Evolutionary conservation across 1,140 invertebrate genomes (phyloP), one percentile per base, ranked within the genome.

Genomic region (Heterodera schachtii): DNA sequence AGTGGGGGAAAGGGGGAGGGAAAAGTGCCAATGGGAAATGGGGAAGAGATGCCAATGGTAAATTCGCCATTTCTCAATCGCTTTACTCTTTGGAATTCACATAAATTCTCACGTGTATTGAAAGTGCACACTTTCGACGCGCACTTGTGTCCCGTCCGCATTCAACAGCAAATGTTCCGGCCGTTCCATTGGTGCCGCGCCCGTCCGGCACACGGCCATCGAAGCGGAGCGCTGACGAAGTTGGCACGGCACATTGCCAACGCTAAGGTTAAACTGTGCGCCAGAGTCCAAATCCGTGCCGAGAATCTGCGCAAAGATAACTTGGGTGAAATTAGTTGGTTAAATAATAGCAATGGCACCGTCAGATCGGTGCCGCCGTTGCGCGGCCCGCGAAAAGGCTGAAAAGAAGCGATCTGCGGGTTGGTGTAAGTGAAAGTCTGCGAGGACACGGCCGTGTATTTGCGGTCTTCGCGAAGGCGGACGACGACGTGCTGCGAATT

Each of bases 211-310:
- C 3, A 88, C 79, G 5, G 87, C 84, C 74, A 81, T 84, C 6
- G 79, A 74, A 13, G 60, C 52, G 44, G 84, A 75, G 31, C 86
- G 43, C 49, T 86, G 75, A 3, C 67, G 95, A 9, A 98, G 94
- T 85, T 93, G 91, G 91, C 97, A 98, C 3, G 94, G 93, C 75
- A 83, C 76, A 81, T 82, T 85, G 31, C 85, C 96, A 13, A 98
- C 91, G 90, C 93, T 95, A 0, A 96, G 95, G 5, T 93, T 93
- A 80, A 96, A 94, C 81, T 93, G 93, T 44, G 94, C 95, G 5
- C 97, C 97, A 87, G 98, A 95, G 90, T 98, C 97, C 73, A 99
- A 91, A 91, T 96, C 94, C 83, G 94, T 93, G 19, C 97, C 97
- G 81, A 93, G 94, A 81, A 99, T 94, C 75, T 78, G 13, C 31